A percentile compares a stretch with the other conserved stretches of the same genome.
phyloP scores from a whole-genome alignment of 2,888 invertebrate species.

The Punctoribates punctum region DNA sequence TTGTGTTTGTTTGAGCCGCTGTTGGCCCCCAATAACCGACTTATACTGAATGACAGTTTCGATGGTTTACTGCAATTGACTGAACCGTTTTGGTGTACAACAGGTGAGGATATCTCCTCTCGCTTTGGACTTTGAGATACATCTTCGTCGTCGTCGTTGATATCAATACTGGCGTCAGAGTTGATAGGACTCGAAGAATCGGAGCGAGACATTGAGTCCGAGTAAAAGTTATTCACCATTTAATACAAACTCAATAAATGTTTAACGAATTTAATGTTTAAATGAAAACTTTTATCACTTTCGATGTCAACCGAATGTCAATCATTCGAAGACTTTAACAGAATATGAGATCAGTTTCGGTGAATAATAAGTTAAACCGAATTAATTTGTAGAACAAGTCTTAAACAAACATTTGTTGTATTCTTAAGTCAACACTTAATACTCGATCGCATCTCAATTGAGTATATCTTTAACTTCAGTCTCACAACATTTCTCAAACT shows the following conservation, averaged over 20 bases:
- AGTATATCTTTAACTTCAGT: constrained; percentile 17
- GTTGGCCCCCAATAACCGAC: constrained; percentile 37
- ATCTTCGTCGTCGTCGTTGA: constrained; percentile 37
- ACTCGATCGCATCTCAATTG: constrained; percentile 31
- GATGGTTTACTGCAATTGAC: constrained; percentile 38
- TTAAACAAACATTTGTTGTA: constrained; percentile 32
- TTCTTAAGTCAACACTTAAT: constrained; percentile 9
- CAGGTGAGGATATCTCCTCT: neutral
- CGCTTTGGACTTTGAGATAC: neutral
- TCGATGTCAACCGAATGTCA: neutral
- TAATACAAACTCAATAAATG: neutral
- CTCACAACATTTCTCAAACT: constrained; percentile 1
- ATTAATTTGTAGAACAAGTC: constrained; percentile 21
- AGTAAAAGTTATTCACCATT: constrained; percentile 1
- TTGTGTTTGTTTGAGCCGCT: constrained; percentile 41
- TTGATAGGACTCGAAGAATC: constrained; percentile 32
- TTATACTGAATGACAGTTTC: constrained; percentile 40
- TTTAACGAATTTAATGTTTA: neutral
- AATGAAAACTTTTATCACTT: neutral
- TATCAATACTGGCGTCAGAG: constrained; percentile 40
- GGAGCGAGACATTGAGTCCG: constrained; percentile 39
- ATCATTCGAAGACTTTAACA: neutral
- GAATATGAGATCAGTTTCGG: constrained; percentile 27
- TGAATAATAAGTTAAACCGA: neutral
- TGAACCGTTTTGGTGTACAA: constrained; percentile 28